Conservation (phyloP, 2,888 invertebrate genomes). For the Rhorus exstirpatorius region DNA sequence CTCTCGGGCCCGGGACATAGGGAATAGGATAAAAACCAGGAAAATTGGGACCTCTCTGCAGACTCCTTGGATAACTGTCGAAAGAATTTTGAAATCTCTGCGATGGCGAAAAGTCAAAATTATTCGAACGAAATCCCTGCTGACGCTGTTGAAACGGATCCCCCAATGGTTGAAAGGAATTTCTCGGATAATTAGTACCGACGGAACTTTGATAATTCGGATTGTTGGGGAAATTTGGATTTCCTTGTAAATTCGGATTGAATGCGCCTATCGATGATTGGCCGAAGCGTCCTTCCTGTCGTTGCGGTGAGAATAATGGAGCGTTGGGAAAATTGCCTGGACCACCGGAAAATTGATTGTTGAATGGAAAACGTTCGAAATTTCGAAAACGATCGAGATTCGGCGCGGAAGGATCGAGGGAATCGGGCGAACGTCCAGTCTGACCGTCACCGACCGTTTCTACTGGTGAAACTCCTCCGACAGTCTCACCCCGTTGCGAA, state of each 20-base stretch:
- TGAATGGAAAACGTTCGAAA: slow-evolving; percentile 64
- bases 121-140: slow-evolving; percentile 62
- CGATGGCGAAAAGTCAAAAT: slow-evolving; percentile 61
- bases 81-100: slow-evolving; percentile 68
- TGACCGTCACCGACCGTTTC: slow-evolving; percentile 57
- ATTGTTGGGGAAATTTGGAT: slow-evolving; percentile 38
- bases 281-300: slow-evolving; percentile 47
- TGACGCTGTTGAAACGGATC: slow-evolving; percentile 62
- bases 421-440: slow-evolving; percentile 59
- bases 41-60: slow-evolving; percentile 66
- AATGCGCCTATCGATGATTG: slow-evolving; percentile 41
- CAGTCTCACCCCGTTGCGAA: slow-evolving; percentile 47
- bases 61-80: slow-evolving; percentile 62
- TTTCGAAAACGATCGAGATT: slow-evolving; percentile 67
- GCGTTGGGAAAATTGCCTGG: slow-evolving; percentile 47
- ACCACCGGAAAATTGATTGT: slow-evolving; percentile 53
- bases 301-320: slow-evolving; percentile 49
- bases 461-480: slow-evolving; percentile 54
- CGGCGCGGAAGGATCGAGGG: slow-evolving; percentile 51
- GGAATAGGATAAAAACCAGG: slow-evolving; percentile 53
- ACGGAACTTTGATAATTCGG: slow-evolving; percentile 64
- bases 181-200: slow-evolving; percentile 51
- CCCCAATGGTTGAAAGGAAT: slow-evolving; percentile 37
- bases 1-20: slow-evolving; percentile 10
- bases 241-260: slow-evolving; percentile 34